A percentile compares a stretch with the other conserved stretches of the same genome.
phyloP scores from a whole-genome alignment of 2,888 invertebrate species.

The Encarsia formosa region DNA sequence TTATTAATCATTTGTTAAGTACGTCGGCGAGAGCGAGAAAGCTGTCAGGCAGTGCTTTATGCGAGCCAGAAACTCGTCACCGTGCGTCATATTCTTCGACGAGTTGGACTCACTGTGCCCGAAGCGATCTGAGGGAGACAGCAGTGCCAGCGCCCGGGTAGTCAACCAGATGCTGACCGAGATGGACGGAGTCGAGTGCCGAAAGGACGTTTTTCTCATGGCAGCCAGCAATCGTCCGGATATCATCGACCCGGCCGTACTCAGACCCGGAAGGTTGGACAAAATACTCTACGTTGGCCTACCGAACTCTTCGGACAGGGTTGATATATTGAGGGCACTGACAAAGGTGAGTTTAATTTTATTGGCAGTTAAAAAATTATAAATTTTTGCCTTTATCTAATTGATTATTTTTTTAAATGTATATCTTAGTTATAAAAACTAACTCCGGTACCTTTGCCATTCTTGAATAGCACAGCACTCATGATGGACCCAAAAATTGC shows the following conservation, averaged over 20 bases:
- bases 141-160: slow-evolving; percentile 75
- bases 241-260: slow-evolving; percentile 91
- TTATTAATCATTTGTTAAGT: slow-evolving; percentile 54
- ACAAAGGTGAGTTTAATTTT: slow-evolving; percentile 64
- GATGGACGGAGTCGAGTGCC: slow-evolving; percentile 94
- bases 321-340: slow-evolving; percentile 82
- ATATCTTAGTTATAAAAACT: too few relatives aligned
- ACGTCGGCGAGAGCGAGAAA: slow-evolving; percentile 97
- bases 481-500: too few relatives aligned
- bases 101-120: slow-evolving; percentile 96
- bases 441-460: too few relatives aligned
- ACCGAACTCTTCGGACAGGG: slow-evolving; percentile 73
- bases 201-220: slow-evolving; percentile 89
- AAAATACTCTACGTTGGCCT: slow-evolving; percentile 87
- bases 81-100: slow-evolving; percentile 98
- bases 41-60: slow-evolving; percentile 95
- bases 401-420: neutral
- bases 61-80: slow-evolving; percentile 89
- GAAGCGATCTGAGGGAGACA: slow-evolving; percentile 72
- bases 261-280: slow-evolving; percentile 86
- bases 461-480: too few relatives aligned
- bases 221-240: slow-evolving; percentile 97
- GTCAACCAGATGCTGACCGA: slow-evolving; percentile 97
- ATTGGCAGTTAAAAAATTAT: too few relatives aligned
- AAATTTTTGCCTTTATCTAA: too few relatives aligned